Evolutionary conservation across 2,888 invertebrate genomes (phyloP).

Genomic region (Amblyjoppa proteus): DNA sequence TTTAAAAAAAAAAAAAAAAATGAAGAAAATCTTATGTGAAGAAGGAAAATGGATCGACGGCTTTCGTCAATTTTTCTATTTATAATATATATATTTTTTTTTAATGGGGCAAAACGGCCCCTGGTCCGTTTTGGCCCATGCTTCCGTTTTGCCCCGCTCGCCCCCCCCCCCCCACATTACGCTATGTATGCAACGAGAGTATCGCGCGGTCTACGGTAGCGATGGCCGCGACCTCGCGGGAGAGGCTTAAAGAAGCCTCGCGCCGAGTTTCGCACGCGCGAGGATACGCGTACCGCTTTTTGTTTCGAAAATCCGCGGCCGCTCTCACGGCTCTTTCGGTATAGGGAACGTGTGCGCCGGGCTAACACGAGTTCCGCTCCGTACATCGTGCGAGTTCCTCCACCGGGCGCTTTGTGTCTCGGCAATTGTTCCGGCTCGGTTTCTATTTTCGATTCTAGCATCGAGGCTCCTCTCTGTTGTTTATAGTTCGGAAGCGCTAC

Average conservation of each 20-base stretch:
- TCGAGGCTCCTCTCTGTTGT: neutral
- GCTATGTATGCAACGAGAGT: conserved; percentile 42
- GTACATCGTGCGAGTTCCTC: conserved; percentile 51
- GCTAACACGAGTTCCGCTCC: conserved; percentile 51
- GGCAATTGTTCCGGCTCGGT: conserved; percentile 22
- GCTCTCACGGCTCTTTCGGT: conserved; percentile 61
- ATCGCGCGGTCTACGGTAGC: conserved; percentile 17
- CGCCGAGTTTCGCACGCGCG: conserved; percentile 19
- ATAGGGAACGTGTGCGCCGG: conserved; percentile 20
- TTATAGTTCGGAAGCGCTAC: neutral
- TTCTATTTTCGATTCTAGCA: conserved; percentile 8
- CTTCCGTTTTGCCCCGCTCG: no score
- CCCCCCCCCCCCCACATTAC: neutral
- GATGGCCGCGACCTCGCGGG: conserved; percentile 65
- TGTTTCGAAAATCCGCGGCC: conserved; percentile 52
- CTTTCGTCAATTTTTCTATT: no score
- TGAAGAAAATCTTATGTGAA: no score
- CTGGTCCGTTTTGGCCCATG: neutral
- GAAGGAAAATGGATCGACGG: no score
- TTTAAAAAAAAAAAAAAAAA: no score
- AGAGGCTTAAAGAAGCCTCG: conserved; percentile 52
- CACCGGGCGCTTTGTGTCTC: neutral
- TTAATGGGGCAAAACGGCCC: no score
- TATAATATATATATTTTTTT: no score
- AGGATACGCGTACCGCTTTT: neutral